Conservation (phyloP, 2,888 invertebrate genomes). For the Cosmopolites sordidus region DNA sequence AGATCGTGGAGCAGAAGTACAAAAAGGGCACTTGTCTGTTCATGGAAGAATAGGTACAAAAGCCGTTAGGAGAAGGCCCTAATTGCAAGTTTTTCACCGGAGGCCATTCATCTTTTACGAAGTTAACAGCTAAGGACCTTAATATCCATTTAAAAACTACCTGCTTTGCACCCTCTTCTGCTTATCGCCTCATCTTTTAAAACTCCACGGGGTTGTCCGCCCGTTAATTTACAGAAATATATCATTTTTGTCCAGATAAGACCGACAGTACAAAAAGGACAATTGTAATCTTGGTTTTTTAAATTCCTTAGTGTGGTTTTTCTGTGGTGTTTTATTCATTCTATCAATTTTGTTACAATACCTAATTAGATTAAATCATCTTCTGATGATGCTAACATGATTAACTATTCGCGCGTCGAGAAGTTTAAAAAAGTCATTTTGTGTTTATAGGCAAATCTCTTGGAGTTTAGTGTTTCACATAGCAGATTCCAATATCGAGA, state of each 20-base stretch:
- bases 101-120: slow-evolving; percentile 46
- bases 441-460: too few species aligned
- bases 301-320: too few species aligned
- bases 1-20: slow-evolving; percentile 22
- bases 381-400: too few species aligned
- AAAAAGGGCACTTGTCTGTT: slow-evolving; percentile 42
- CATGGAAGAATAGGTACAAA: slow-evolving; percentile 42
- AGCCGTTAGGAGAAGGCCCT: slow-evolving; percentile 41
- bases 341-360: too few species aligned
- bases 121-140: slow-evolving; percentile 43
- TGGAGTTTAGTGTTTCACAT: too few species aligned
- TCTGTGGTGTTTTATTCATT: too few species aligned
- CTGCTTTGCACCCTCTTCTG: slow-evolving; percentile 39
- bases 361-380: too few species aligned
- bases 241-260: background rate
- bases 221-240: background rate
- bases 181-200: slow-evolving; percentile 16
- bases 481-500: too few species aligned
- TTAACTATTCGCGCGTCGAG: too few species aligned
- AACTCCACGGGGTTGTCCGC: slow-evolving; percentile 4
- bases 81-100: slow-evolving; percentile 41
- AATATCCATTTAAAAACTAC: slow-evolving; percentile 46
- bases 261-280: too few species aligned
- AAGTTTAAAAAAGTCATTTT: too few species aligned
- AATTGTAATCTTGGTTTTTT: too few species aligned